Evolutionary conservation across 1,140 invertebrate genomes (phyloP).

Genomic region (Cydia fagiglandana): DNA sequence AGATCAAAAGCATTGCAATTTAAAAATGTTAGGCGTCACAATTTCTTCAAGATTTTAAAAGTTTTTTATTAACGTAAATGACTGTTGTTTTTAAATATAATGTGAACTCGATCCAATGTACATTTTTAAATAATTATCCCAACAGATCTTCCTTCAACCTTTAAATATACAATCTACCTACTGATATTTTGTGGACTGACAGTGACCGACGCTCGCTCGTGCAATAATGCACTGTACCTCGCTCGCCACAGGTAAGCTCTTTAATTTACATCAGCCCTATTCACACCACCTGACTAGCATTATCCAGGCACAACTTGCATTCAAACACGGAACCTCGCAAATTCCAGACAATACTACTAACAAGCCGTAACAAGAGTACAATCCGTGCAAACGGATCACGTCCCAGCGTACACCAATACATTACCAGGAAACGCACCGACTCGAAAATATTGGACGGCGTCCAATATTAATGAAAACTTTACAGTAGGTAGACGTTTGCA

Average conservation of each 20-base stretch:
- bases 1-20: background rate
- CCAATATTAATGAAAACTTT: conserved; percentile 75
- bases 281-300: background rate
- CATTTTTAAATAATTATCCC: too few relatives aligned
- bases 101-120: too few relatives aligned
- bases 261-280: background rate
- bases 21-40: background rate
- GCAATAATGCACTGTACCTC: too few relatives aligned
- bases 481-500: conserved; percentile 60
- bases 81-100: too few relatives aligned
- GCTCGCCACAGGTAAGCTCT: too few relatives aligned
- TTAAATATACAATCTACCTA: too few relatives aligned
- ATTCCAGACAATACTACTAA: background rate
- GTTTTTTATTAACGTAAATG: too few relatives aligned
- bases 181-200: too few relatives aligned
- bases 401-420: conserved; percentile 53
- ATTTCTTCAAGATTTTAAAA: background rate
- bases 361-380: background rate
- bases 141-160: too few relatives aligned
- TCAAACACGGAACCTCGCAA: background rate
- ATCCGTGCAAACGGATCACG: background rate
- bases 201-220: too few relatives aligned
- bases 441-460: conserved; percentile 71
- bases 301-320: background rate
- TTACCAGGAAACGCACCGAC: conserved; percentile 61